These are phyloP conservation scores for Epinephelus lanceolatus DNA, from an alignment of 2,113 vertebrate species.

Conservation along the genomic window DNA sequence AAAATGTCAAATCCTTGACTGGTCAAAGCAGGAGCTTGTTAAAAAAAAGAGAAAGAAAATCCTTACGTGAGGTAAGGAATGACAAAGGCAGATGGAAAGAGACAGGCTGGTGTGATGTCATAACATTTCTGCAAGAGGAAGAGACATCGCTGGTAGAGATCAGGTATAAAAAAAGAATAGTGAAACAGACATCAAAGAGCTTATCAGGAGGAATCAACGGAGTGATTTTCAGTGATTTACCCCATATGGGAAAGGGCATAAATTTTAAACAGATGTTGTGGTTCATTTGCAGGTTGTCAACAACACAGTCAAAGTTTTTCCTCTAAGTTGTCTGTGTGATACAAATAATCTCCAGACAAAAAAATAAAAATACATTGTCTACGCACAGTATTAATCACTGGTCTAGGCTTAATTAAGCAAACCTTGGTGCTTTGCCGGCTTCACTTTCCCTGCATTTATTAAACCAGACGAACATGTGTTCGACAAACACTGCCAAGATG, in stretches of 20 bases:
- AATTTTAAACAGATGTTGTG: conserved; percentile 60
- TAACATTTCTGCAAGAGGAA: conserved; percentile 30
- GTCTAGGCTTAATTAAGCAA: conserved; percentile 39
- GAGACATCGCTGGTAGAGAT: conserved; percentile 4
- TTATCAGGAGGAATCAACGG: conserved; percentile 35
- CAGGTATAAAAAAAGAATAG: conserved; percentile 5
- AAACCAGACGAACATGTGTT: conserved; percentile 37
- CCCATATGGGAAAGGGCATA: conserved; percentile 36
- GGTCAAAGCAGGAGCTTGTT: conserved; percentile 59
- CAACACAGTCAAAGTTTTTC: conserved; percentile 27
- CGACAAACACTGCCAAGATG: conserved; percentile 2
- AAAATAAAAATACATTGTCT: conserved; percentile 21
- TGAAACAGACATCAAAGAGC: conserved; percentile 23
- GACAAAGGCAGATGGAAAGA: conserved; percentile 66
- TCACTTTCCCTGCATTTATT: conserved; percentile 28
- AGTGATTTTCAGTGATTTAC: conserved; percentile 41
- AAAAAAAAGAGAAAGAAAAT: conserved; percentile 33
- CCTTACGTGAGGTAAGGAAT: conserved; percentile 50
- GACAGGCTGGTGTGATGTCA: conserved; percentile 53
- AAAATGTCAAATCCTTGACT: conserved; percentile 64
- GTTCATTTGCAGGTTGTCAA: conserved; percentile 60
- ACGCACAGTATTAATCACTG: not conserved
- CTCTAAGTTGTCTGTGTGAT: conserved; percentile 21
- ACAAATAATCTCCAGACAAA: conserved; percentile 38
- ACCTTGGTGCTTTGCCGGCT: conserved; percentile 41